These are phyloP conservation scores for Lasioglossum zephyrum DNA, from an alignment of 2,888 invertebrate genomes.

Conservation along the genomic window DNA sequence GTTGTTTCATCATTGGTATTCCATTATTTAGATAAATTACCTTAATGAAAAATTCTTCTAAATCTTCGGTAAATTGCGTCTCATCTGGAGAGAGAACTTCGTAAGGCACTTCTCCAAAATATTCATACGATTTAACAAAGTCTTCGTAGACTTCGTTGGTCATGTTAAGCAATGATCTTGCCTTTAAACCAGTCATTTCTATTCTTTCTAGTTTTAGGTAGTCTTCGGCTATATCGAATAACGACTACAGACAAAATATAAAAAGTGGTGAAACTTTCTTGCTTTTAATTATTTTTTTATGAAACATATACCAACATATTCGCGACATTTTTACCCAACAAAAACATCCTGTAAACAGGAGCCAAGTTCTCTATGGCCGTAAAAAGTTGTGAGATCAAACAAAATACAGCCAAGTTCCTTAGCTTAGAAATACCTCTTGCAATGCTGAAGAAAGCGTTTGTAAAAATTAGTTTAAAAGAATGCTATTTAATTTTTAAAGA, in stretches of 20 bases:
- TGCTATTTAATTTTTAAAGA: too few species aligned
- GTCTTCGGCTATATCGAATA: conserved; percentile 92
- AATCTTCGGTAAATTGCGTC: conserved; percentile 88
- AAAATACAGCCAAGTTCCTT: too few species aligned
- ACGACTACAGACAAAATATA: conserved; percentile 83
- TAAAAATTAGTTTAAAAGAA: too few species aligned
- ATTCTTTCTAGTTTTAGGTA: conserved; percentile 95
- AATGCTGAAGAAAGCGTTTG: too few species aligned
- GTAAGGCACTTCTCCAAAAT: conserved; percentile 86
- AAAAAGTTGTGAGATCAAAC: too few species aligned
- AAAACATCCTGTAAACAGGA: too few species aligned
- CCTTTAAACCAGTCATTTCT: conserved; percentile 90
- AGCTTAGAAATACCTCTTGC: too few species aligned
- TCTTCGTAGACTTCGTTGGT: conserved; percentile 83
- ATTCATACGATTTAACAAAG: conserved; percentile 77
- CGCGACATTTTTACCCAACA: not conserved
- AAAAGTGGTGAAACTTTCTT: not conserved
- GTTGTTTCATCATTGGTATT: not conserved
- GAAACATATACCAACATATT: not conserved
- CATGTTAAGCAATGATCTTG: conserved; percentile 86
- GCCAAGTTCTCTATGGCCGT: too few species aligned
- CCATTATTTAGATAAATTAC: conserved; percentile 22
- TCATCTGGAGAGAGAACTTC: conserved; percentile 91
- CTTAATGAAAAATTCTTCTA: conserved; percentile 44
- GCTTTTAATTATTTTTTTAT: not conserved